These are phyloP conservation scores for Pseudomyrmex flavicornis DNA, from an alignment of 1,140 invertebrate species.

Conservation along the genomic window DNA sequence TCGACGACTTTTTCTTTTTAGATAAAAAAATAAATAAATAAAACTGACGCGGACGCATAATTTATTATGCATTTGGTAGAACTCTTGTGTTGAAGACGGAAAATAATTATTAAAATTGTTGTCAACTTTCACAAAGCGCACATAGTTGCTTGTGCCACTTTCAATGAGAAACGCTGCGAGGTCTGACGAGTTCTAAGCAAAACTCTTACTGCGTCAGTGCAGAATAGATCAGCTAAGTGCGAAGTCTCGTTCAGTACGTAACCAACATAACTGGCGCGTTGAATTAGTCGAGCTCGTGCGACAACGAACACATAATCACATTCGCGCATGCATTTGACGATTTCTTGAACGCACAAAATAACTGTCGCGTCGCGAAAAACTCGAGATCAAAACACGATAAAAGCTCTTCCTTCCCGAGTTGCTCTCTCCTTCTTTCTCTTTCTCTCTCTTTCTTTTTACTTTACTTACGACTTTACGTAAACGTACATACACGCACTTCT, in stretches of 20 bases:
- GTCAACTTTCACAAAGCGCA: too few relatives aligned
- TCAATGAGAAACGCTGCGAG: not conserved
- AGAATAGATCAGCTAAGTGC: slow-evolving; percentile 41
- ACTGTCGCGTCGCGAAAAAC: slow-evolving; percentile 49
- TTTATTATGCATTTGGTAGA: too few relatives aligned
- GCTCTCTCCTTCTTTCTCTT: slow-evolving; percentile 1
- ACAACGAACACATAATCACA: slow-evolving; percentile 28
- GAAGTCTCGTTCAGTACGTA: slow-evolving; percentile 48
- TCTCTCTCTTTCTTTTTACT: slow-evolving; percentile 7
- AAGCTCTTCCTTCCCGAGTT: slow-evolving; percentile 16
- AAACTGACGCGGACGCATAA: too few relatives aligned
- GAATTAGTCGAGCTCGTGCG: slow-evolving; percentile 28
- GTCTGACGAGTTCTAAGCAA: not conserved
- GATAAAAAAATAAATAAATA: not conserved
- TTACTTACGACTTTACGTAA: slow-evolving; percentile 1
- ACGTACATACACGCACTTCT: slow-evolving; percentile 29
- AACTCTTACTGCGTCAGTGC: slow-evolving; percentile 16
- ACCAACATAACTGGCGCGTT: slow-evolving; percentile 26
- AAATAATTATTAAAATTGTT: slow-evolving; percentile 20
- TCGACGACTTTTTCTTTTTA: not conserved
- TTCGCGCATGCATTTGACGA: slow-evolving; percentile 43
- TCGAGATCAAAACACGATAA: slow-evolving; percentile 43
- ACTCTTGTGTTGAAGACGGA: too few relatives aligned
- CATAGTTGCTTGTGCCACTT: not conserved
- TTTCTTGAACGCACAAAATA: slow-evolving; percentile 46